Percentiles rank a stretch among this genome's conserved stretches.
Conservation (phyloP, 2,888 invertebrate species). For the Stomorhina lunata region DNA sequence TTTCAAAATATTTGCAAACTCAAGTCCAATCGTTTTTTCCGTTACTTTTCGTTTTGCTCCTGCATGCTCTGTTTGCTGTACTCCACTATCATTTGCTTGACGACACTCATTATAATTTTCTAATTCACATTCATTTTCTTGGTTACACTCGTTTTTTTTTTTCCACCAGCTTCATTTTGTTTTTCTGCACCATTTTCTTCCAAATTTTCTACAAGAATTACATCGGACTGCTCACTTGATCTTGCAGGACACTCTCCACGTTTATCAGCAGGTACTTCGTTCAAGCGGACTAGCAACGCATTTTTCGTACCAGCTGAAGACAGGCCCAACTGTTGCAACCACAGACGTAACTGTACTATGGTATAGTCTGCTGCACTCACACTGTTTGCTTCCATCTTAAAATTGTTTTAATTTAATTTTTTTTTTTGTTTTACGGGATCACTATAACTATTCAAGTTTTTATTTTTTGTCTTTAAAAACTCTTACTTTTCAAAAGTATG, state of each 20-base stretch:
- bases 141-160: background rate
- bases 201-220: background rate
- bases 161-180: background rate
- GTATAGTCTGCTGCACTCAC: background rate
- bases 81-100: background rate
- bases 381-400: background rate
- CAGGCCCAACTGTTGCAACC: background rate
- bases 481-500: background rate
- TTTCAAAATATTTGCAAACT: background rate
- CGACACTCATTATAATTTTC: background rate
- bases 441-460: too few relatives aligned
- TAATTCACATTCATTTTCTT: background rate
- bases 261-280: background rate
- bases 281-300: background rate
- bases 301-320: background rate
- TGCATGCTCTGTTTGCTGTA: too few relatives aligned
- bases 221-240: background rate
- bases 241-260: background rate
- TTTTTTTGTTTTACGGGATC: too few relatives aligned
- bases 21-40: background rate
- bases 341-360: background rate
- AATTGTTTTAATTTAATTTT: too few relatives aligned
- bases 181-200: background rate
- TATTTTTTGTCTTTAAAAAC: background rate
- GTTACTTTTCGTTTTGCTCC: too few relatives aligned